These are phyloP conservation scores for Bibio marci DNA, from an alignment of 2,888 invertebrate species.

Conservation along the genomic window DNA sequence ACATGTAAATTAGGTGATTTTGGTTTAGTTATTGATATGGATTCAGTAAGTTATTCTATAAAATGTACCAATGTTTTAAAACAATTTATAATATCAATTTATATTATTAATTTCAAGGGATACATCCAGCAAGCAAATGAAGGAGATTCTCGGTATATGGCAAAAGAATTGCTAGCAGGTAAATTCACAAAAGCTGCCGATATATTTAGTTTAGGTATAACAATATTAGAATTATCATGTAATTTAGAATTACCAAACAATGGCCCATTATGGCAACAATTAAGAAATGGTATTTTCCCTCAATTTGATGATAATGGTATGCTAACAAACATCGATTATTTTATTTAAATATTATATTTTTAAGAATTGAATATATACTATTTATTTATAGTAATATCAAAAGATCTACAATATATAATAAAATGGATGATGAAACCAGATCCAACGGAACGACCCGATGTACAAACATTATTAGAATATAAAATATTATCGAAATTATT, in stretches of 20 bases:
- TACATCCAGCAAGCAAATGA: slow-evolving; percentile 47
- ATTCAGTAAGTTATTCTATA: slow-evolving; percentile 23
- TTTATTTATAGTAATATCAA: slow-evolving; percentile 26
- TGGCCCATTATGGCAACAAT: slow-evolving; percentile 49
- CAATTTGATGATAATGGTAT: slow-evolving; percentile 25
- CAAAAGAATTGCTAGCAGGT: slow-evolving; percentile 49
- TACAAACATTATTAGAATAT: slow-evolving; percentile 32
- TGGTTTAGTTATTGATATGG: slow-evolving; percentile 48
- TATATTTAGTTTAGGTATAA: slow-evolving; percentile 56
- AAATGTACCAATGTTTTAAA: neutral
- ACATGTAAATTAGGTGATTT: slow-evolving; percentile 61
- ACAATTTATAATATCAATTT: neutral
- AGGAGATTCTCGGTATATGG: slow-evolving; percentile 61
- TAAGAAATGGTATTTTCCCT: slow-evolving; percentile 39
- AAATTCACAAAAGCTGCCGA: slow-evolving; percentile 52
- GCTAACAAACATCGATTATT: neutral
- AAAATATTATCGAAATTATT: too few relatives aligned
- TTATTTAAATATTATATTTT: neutral
- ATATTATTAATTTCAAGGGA: neutral
- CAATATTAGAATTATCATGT: slow-evolving; percentile 50
- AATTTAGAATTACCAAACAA: slow-evolving; percentile 51
- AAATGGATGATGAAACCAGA: slow-evolving; percentile 38
- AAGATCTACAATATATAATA: slow-evolving; percentile 34
- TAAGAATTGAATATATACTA: slow-evolving; percentile 3
- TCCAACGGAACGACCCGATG: slow-evolving; percentile 32